phyloP scores from a whole-genome alignment of 2,113 vertebrate genomes.

The Oreochromis spilurus region DNA sequence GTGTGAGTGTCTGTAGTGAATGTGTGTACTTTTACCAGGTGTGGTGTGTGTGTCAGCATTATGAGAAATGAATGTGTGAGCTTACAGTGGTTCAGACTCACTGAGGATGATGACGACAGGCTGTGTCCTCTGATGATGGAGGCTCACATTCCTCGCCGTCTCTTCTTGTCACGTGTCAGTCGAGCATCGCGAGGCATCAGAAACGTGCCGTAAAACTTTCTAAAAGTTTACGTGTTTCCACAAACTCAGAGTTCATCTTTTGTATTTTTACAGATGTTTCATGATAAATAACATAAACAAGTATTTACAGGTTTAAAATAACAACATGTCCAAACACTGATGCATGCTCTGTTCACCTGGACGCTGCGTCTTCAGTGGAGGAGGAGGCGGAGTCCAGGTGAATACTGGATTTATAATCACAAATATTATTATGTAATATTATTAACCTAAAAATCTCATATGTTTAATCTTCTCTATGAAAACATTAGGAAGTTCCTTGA shows the following conservation, averaged over 20 bases:
- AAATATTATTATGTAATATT: neutral
- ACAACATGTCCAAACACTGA: neutral
- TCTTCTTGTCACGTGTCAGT: neutral
- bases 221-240: neutral
- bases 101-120: neutral
- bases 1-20: neutral
- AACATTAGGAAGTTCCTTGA: neutral
- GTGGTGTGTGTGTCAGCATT: neutral
- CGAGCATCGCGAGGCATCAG: neutral
- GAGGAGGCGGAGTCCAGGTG: neutral
- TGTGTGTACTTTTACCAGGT: neutral
- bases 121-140: neutral
- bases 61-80: neutral
- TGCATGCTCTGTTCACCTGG: neutral
- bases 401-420: neutral
- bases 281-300: neutral
- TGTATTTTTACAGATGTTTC: neutral
- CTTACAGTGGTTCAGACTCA: neutral
- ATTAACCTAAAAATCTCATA: neutral
- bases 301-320: neutral
- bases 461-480: neutral
- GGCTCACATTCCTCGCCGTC: neutral
- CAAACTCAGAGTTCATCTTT: neutral
- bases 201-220: neutral
- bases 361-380: neutral